Conservation (phyloP, 2,888 invertebrate species). For the Lysandra coridon region DNA sequence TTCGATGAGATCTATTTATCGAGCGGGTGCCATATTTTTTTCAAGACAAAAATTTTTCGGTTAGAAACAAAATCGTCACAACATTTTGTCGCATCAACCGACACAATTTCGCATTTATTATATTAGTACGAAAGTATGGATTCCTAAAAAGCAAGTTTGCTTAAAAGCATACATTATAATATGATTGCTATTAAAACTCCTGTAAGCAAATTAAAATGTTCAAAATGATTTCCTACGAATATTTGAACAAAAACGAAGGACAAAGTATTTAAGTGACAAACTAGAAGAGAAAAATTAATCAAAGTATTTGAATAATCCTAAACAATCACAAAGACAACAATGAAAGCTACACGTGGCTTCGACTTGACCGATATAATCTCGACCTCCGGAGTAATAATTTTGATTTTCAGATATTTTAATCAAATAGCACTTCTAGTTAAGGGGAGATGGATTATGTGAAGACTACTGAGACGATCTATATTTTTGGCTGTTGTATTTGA, state of each 20-base stretch:
- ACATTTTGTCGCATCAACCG: neutral
- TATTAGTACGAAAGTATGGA: neutral
- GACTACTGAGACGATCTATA: neutral
- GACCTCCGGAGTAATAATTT: neutral
- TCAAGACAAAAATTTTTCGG: too few species aligned
- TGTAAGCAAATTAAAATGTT: neutral
- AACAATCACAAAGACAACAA: neutral
- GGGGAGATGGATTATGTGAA: neutral
- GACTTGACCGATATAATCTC: neutral
- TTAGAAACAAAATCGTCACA: too few species aligned
- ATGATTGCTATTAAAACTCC: neutral
- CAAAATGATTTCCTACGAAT: neutral
- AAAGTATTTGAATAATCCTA: neutral
- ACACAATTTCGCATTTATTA: neutral
- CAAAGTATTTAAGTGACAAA: neutral
- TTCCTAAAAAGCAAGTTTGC: neutral
- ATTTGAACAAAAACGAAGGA: neutral
- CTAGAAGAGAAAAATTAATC: neutral
- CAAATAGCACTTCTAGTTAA: neutral
- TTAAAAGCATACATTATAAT: too few species aligned
- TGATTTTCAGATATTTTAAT: neutral
- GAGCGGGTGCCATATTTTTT: too few species aligned
- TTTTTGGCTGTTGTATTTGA: neutral
- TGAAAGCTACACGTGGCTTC: neutral
- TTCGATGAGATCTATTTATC: too few species aligned